Conservation (phyloP, 2,888 invertebrate species). For the Didymodactylos carnosus region DNA sequence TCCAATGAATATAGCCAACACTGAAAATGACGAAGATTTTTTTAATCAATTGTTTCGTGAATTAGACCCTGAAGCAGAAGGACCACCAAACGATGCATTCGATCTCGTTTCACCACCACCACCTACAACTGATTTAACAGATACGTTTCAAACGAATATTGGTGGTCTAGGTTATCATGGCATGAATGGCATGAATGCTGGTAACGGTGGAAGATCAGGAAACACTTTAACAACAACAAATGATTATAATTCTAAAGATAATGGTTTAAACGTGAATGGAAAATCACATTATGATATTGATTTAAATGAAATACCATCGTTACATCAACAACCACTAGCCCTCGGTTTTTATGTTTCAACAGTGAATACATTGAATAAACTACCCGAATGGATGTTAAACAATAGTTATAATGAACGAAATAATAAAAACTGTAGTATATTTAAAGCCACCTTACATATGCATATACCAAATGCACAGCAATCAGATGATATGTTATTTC, state of each 20-base stretch:
- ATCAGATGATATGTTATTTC: conserved; percentile 12
- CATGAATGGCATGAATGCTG: not conserved
- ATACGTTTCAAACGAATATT: not conserved
- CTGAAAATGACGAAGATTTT: not conserved
- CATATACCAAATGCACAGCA: conserved; percentile 46
- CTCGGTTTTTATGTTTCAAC: conserved; percentile 92
- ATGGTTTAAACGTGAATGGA: not conserved
- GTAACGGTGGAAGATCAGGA: too few relatives aligned
- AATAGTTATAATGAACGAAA: not conserved
- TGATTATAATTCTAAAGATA: not conserved
- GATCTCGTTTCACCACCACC: not conserved
- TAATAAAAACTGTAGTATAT: conserved; percentile 16
- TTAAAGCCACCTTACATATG: conserved; percentile 67
- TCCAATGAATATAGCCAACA: too few relatives aligned
- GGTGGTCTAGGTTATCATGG: not conserved
- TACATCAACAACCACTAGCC: conserved; percentile 74
- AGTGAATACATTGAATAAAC: conserved; percentile 60
- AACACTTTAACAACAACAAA: not conserved
- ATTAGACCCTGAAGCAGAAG: not conserved
- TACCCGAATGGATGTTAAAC: conserved; percentile 44
- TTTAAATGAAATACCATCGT: conserved; percentile 5
- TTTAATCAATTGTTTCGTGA: not conserved
- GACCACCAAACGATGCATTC: not conserved
- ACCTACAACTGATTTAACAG: not conserved
- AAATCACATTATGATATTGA: not conserved